Percentiles rank a stretch among this genome's conserved stretches.
phyloP scores from a whole-genome alignment of 2,797 vertebrate species.

The Peromyscus eremicus region DNA sequence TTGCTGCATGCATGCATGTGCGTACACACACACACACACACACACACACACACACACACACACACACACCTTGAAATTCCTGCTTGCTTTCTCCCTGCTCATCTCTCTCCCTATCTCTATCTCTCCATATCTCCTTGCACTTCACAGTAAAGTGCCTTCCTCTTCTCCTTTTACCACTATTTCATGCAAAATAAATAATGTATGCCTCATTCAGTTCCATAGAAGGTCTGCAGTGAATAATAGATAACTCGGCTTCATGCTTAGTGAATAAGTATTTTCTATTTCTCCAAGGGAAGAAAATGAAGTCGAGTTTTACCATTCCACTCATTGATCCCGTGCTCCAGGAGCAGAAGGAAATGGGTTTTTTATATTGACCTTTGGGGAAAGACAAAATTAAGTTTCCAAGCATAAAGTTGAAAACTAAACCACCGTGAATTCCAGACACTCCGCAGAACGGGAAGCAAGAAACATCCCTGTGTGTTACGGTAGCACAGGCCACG shows the following conservation, averaged over 20 bases:
- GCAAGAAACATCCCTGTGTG: neutral
- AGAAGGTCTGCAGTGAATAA: slow-evolving; percentile 75
- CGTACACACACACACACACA: neutral
- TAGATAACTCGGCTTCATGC: slow-evolving; percentile 38
- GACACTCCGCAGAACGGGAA: neutral
- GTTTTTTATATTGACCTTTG: neutral
- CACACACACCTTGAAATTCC: neutral
- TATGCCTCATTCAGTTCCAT: slow-evolving; percentile 38
- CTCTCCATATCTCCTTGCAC: neutral
- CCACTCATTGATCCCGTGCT: neutral
- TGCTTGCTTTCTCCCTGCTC: neutral
- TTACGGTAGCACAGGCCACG: neutral
- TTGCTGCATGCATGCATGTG: rapidly evolving
- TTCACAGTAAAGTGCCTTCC: neutral
- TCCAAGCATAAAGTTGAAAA: slow-evolving; percentile 10
- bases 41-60: neutral
- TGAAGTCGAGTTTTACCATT: slow-evolving; percentile 7
- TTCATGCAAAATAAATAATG: slow-evolving; percentile 72
- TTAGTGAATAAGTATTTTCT: slow-evolving; percentile 59
- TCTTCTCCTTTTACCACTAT: slow-evolving; percentile 33
- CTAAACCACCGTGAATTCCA: neutral
- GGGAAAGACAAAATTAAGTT: slow-evolving; percentile 50
- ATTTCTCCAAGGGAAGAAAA: slow-evolving; percentile 53
- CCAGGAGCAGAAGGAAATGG: slow-evolving; percentile 5
- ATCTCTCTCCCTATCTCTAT: neutral